Base-by-base conservation (phyloP, 2,113 vertebrate species). In the Syngnathus typhle region DNA sequence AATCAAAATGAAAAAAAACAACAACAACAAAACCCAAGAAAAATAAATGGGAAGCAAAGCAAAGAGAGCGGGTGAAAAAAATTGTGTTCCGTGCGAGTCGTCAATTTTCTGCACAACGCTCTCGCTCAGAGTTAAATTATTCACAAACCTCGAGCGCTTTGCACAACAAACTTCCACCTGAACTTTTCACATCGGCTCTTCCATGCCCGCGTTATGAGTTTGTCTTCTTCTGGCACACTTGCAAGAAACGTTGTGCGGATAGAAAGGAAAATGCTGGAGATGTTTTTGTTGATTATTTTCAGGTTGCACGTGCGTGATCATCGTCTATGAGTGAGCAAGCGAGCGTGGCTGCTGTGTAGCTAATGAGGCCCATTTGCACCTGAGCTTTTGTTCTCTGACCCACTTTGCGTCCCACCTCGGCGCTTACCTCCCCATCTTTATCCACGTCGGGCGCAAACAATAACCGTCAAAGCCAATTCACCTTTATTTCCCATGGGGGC, bases 401-500 rank as follows among this genome's bases (percentile, higher is more conserved):
- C 76, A 84, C 68, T 84, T 88, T 80, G 36, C 65, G 36, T 67
- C 76, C 64, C 72, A 74, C 79, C 75, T 76, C 72, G 65, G 73
- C 65, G 67, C 75, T 71, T 68, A 74, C 80, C 70, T 67, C 63
- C 19, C 58, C 66, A 32, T 75, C 73, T 73, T 73, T 55, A 65
- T 70, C 71, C 70, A 67, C 75, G 71, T 49, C 63, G 36, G 61
- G 58, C 39, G 70, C 78, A 81, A 81, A 85, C 77, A 77, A 71
- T 80, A 74, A 65, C 81, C 77, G 67, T 43, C 64, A 8, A 41
- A 79, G 79, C 69, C 85, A 80, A 85, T 86, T 80, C 79, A 41
- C 55, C 65, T 69, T 85, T 85, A 88, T 89, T 89, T 89, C 88
- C 87, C 83, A 7, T 1, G 72, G 82, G 87, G 64, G 49, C 55